Evolutionary conservation across 1,140 invertebrate genomes (phyloP).

Genomic region (Bombus breviceps): DNA sequence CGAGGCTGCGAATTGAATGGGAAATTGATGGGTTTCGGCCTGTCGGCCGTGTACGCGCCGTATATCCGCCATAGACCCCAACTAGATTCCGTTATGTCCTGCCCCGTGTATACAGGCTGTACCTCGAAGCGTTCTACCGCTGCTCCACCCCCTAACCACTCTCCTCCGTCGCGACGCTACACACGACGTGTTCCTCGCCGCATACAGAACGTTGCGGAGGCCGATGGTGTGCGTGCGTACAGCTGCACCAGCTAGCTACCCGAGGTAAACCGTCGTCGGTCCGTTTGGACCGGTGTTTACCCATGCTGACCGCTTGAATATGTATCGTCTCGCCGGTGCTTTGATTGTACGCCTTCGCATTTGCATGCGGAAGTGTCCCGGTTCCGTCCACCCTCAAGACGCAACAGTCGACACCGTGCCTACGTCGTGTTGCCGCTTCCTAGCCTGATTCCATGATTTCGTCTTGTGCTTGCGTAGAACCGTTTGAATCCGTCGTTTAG

Average conservation of each 20-base stretch:
- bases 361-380: constrained; percentile 65
- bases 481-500: neutral
- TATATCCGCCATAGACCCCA: constrained; percentile 65
- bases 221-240: constrained; percentile 11
- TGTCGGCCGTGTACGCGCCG: constrained; percentile 69
- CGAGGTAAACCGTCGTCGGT: constrained; percentile 52
- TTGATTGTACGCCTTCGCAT: constrained; percentile 71
- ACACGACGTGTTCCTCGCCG: constrained; percentile 26
- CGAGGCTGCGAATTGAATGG: constrained; percentile 71
- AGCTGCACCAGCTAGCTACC: constrained; percentile 13
- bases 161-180: neutral
- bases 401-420: constrained; percentile 47
- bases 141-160: neutral
- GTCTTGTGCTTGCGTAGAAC: neutral
- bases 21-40: constrained; percentile 75
- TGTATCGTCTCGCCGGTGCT: constrained; percentile 66
- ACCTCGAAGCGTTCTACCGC: constrained; percentile 42
- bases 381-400: constrained; percentile 41
- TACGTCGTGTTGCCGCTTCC: neutral
- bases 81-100: constrained; percentile 69
- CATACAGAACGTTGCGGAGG: constrained; percentile 16
- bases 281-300: constrained; percentile 63
- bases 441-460: neutral
- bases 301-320: constrained; percentile 69
- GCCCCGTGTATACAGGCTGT: constrained; percentile 61